phyloP scores from a whole-genome alignment of 2,797 vertebrate species.

The Scleropages formosus region DNA sequence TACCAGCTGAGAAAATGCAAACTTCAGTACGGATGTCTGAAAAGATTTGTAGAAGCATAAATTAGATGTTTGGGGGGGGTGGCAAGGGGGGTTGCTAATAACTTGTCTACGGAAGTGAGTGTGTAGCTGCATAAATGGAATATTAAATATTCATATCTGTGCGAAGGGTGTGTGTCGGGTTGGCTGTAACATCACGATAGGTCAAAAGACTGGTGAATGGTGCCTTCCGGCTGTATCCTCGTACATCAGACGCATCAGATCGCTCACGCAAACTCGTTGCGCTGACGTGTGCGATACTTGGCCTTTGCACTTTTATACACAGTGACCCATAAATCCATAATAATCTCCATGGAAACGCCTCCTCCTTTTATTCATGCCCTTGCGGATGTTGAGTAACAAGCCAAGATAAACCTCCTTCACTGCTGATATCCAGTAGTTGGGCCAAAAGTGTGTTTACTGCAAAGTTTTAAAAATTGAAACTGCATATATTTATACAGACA shows the following conservation, averaged over 20 bases:
- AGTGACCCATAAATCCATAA: slow-evolving; percentile 4
- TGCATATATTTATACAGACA: no score
- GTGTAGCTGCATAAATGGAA: neutral
- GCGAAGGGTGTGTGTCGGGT: neutral
- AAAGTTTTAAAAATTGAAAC: no score
- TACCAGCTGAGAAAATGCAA: neutral
- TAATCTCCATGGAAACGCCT: neutral
- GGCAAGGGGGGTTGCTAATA: neutral
- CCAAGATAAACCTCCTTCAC: neutral
- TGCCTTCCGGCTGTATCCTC: neutral
- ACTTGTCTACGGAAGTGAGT: neutral
- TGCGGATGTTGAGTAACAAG: neutral
- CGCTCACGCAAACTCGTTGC: neutral
- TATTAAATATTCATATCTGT: neutral
- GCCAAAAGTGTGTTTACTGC: no score
- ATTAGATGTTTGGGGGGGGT: neutral
- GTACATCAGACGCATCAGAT: neutral
- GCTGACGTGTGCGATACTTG: neutral
- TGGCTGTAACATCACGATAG: neutral
- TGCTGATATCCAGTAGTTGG: no score
- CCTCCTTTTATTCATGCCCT: slow-evolving; percentile 7
- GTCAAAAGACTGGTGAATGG: neutral
- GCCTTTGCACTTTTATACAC: neutral
- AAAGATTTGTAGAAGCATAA: neutral
- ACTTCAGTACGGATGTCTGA: neutral